Evolutionary conservation across 2,797 vertebrate genomes (phyloP), one percentile per base, ranked within the genome.

Genomic region (Pteropus rufus): DNA sequence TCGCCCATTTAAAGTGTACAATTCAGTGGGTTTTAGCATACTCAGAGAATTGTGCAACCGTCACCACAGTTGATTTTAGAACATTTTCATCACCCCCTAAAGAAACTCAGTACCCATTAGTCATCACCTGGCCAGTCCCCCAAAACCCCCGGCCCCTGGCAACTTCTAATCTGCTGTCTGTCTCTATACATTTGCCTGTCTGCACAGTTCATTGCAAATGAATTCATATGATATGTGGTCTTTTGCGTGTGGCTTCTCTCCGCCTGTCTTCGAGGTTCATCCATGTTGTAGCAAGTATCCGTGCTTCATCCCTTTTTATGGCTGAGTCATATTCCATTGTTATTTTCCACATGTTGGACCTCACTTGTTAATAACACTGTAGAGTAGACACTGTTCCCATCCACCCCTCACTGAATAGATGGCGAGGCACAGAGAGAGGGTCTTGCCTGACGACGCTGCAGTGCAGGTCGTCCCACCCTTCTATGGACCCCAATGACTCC

Each of bases 251-350:
- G 56, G 5, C 24, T 8, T 15, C 39, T 16, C 8, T 41, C 14
- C 1, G 15, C 15, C 0, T 0, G 15, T 21, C 3, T 7, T 31
- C 24, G 0, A 26, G 56, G 65, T 1, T 11, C 23, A 0, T 23
- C 52, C 31, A 0, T 1, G 1, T 0, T 1, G 44, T 9, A 2
- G 26, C 3, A 7, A 10, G 1, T 19, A 19, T 23, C 12, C 0
- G 46, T 1, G 0, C 21, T 10, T 16, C 5, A 0, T n/a, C 46
- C 41, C 60, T 69, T 46, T 12, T 4, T 3, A 1, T 16, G 65
- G 41, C 10, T 5, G 26, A 65, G 1, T 11, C 7, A 12, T 7
- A 39, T 0, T 21, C 41, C 49, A 0, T 7, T 0, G 10, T 23
- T 44, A 36, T 36, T 34, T 83, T 52, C 70, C 52, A 67, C 72